These are phyloP conservation scores for Cactoblastis cactorum DNA, from an alignment of 2,888 invertebrate genomes.

Conservation along the genomic window DNA sequence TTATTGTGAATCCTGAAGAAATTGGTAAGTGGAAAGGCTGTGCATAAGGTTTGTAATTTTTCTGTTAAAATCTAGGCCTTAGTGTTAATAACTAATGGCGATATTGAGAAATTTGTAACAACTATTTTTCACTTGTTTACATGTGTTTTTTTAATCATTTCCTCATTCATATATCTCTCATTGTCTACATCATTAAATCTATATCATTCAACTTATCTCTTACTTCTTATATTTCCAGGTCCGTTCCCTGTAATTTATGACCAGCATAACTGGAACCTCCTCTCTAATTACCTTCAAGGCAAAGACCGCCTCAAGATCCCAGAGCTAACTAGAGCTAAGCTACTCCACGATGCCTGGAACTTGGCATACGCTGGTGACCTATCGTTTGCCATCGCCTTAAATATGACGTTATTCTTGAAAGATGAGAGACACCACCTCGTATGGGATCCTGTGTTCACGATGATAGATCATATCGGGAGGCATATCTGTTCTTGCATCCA, in stretches of 20 bases:
- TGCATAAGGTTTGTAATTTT: conserved; percentile 1
- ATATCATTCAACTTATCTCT: no score
- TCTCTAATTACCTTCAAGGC: conserved; percentile 82
- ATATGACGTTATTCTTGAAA: conserved; percentile 88
- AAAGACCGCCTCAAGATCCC: conserved; percentile 80
- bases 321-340: conserved; percentile 85
- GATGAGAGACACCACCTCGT: conserved; percentile 86
- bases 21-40: conserved; percentile 81
- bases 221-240: conserved; percentile 59
- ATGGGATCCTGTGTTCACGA: conserved; percentile 91
- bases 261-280: conserved; percentile 85
- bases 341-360: conserved; percentile 89
- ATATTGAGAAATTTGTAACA: no score
- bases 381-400: conserved; percentile 85
- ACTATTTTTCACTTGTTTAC: no score
- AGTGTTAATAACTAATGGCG: no score
- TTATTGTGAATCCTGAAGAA: conserved; percentile 91
- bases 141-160: no score
- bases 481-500: conserved; percentile 83
- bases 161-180: no score
- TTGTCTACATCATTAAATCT: no score
- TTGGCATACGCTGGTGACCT: conserved; percentile 88
- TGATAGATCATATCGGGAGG: conserved; percentile 88
- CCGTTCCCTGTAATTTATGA: conserved; percentile 93
- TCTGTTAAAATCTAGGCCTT: no score